Conservation (phyloP, 2,888 invertebrate species). For the Allacma fusca region DNA sequence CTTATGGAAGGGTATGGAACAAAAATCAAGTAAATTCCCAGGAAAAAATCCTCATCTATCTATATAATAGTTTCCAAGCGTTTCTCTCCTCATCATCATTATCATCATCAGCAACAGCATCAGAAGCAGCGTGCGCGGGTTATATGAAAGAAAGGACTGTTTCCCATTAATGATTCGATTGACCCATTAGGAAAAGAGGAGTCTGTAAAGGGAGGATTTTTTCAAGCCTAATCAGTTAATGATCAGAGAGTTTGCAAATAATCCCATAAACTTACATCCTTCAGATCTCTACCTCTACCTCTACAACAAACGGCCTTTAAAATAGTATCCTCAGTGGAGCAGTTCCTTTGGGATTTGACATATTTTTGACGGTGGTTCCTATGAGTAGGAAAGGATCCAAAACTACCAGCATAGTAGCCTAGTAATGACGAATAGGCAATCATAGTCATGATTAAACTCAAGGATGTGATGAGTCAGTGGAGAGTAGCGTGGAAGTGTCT, state of each 20-base stretch:
- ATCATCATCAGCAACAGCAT: no score
- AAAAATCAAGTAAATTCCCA: background rate
- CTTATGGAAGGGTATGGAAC: background rate
- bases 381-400: no score
- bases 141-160: background rate
- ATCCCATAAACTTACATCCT: background rate
- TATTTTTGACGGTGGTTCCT: no score
- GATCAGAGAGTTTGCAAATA: background rate
- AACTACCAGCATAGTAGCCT: no score
- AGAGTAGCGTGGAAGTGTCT: background rate
- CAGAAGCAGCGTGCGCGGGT: no score
- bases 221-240: background rate
- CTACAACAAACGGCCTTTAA: no score
- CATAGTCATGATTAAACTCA: no score
- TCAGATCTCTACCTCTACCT: no score
- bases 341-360: no score
- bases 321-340: no score
- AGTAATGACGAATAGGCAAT: no score
- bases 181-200: background rate
- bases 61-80: no score
- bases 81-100: background rate
- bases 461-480: background rate
- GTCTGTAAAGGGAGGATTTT: background rate
- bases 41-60: background rate
- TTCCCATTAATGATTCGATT: conserved; percentile 1